These are phyloP conservation scores for Tetropium fuscum DNA, from an alignment of 2,888 invertebrate genomes.

Conservation along the genomic window DNA sequence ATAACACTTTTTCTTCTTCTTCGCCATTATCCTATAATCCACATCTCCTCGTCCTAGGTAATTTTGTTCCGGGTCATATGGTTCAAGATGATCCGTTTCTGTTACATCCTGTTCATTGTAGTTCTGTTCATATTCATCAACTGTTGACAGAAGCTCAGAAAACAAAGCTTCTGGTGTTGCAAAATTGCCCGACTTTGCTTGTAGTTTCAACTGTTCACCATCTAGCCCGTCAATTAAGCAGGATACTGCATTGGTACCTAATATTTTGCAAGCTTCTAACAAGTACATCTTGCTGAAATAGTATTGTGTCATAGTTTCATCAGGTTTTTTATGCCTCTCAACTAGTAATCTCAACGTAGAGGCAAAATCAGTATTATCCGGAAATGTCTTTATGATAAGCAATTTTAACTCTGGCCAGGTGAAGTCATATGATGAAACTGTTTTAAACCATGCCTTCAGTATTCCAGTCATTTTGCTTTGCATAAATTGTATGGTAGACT, in stretches of 20 bases:
- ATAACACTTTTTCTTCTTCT: constrained; percentile 27
- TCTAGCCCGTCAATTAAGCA: constrained; percentile 53
- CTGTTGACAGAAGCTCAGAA: constrained; percentile 47
- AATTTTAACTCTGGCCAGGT: constrained; percentile 55
- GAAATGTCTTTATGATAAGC: constrained; percentile 51
- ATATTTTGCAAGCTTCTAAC: constrained; percentile 53
- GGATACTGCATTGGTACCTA: constrained; percentile 54
- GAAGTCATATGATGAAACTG: constrained; percentile 46
- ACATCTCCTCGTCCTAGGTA: background rate
- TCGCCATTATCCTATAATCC: background rate
- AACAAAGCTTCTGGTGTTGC: constrained; percentile 52
- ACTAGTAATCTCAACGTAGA: constrained; percentile 48
- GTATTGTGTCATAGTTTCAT: constrained; percentile 52
- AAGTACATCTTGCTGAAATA: constrained; percentile 55
- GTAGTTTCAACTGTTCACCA: constrained; percentile 44
- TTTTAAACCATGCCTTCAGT: constrained; percentile 55
- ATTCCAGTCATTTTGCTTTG: constrained; percentile 52
- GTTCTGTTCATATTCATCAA: constrained; percentile 42
- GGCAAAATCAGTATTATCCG: constrained; percentile 53
- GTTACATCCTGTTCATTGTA: constrained; percentile 3
- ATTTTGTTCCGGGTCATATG: background rate
- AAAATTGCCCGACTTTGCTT: constrained; percentile 47
- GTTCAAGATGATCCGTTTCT: background rate
- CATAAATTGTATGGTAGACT: constrained; percentile 46
- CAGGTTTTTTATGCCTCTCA: constrained; percentile 44